phyloP scores from a whole-genome alignment of 2,888 invertebrate species.

The Dastarcus helophoroides region DNA sequence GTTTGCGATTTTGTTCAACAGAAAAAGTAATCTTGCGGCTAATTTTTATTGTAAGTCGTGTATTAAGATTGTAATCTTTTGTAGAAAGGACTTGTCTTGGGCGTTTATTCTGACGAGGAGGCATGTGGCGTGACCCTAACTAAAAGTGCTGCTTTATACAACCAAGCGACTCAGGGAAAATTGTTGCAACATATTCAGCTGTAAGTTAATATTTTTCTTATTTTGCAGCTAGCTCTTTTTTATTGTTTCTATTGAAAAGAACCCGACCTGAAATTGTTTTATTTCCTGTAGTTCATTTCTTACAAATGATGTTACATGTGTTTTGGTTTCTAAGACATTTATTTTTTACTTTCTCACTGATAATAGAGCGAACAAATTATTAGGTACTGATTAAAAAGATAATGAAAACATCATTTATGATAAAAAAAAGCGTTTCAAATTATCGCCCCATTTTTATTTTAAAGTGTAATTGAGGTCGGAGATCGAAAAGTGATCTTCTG shows the following conservation, averaged over 20 bases:
- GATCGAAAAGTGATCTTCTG: no score
- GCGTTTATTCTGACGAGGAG: conserved; percentile 38
- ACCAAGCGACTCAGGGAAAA: conserved; percentile 38
- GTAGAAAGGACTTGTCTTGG: conserved; percentile 45
- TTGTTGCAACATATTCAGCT: conserved; percentile 38
- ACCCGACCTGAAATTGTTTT: no score
- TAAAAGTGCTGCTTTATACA: conserved; percentile 38
- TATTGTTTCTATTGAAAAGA: neutral
- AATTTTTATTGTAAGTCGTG: no score
- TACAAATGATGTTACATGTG: neutral
- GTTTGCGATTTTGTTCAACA: no score
- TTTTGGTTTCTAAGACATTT: neutral
- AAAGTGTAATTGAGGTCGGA: no score
- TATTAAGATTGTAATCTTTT: conserved; percentile 9
- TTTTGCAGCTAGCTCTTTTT: neutral
- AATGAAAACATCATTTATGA: neutral
- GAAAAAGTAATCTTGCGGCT: no score
- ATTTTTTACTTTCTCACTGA: neutral
- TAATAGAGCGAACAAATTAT: neutral
- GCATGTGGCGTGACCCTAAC: conserved; percentile 37
- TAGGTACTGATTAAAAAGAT: neutral
- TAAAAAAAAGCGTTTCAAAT: neutral
- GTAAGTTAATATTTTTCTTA: conserved; percentile 34
- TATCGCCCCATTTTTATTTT: neutral
- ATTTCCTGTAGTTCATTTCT: no score